Percentiles rank a stretch among this genome's conserved stretches.
Evolutionary conservation across 2,797 vertebrate species (phyloP).

Genomic region (Odontamblyopus lacepedii): DNA sequence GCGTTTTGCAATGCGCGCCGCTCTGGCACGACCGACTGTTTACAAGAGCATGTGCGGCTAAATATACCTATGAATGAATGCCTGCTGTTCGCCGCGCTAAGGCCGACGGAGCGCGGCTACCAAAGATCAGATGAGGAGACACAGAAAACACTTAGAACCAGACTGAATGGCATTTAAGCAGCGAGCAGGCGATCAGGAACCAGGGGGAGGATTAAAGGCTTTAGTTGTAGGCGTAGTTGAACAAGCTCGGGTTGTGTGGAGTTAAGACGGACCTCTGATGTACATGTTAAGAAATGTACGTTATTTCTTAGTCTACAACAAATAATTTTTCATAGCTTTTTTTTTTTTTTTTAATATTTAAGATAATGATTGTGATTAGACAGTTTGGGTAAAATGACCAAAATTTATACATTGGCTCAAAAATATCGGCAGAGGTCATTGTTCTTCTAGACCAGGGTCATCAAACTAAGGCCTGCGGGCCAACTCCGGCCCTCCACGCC

Average conservation of each 20-base stretch:
- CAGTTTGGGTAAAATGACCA: no score
- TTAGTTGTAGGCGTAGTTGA: slow-evolving; percentile 61
- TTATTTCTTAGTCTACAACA: no score
- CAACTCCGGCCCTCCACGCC: no score
- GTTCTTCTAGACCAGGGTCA: no score
- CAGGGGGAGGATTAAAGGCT: slow-evolving; percentile 71
- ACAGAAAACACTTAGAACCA: slow-evolving; percentile 8
- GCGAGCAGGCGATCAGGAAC: slow-evolving; percentile 67
- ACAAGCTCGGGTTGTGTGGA: slow-evolving; percentile 51
- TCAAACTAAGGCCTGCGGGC: no score
- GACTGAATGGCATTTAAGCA: slow-evolving; percentile 68
- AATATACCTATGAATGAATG: slow-evolving; percentile 39
- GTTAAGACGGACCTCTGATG: slow-evolving; percentile 37
- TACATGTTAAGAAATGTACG: no score
- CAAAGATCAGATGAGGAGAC: slow-evolving; percentile 32
- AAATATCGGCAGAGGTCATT: no score
- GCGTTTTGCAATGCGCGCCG: neutral
- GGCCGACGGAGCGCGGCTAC: slow-evolving; percentile 21
- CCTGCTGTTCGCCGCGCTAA: slow-evolving; percentile 28
- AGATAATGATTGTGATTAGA: no score
- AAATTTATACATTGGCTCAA: no score
- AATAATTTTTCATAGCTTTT: no score
- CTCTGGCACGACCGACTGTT: slow-evolving; percentile 14
- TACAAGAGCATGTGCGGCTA: slow-evolving; percentile 23
- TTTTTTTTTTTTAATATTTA: no score